These are phyloP conservation scores for Mamestra configurata DNA, from an alignment of 1,140 invertebrate species.

Conservation along the genomic window DNA sequence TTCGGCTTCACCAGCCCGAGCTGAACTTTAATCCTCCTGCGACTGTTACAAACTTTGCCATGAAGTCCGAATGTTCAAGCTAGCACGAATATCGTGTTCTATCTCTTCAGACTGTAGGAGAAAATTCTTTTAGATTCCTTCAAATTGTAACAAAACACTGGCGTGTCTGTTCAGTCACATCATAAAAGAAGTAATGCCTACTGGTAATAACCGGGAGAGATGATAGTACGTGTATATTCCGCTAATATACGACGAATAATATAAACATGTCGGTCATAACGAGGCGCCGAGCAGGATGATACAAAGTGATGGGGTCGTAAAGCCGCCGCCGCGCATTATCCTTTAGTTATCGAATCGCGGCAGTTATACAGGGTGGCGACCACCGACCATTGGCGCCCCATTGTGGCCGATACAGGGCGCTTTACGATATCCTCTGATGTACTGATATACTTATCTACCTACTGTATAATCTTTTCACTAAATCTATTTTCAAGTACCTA, in stretches of 20 bases:
- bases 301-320: constrained; percentile 9
- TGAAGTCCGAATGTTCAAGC: not conserved
- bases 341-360: not conserved
- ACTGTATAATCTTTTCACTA: not conserved
- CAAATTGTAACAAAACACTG: too few species aligned
- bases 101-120: too few species aligned
- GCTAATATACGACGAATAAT: not conserved
- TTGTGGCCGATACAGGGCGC: not conserved
- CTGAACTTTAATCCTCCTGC: not conserved
- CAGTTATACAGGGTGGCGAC: not conserved
- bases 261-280: constrained; percentile 1
- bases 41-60: not conserved
- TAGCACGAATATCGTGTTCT: too few species aligned
- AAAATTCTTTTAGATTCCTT: too few species aligned
- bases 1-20: not conserved
- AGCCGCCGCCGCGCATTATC: not conserved
- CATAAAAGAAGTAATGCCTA: too few species aligned
- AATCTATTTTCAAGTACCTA: too few species aligned
- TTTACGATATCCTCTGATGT: constrained; percentile 18
- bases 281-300: not conserved
- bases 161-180: too few species aligned
- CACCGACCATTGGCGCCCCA: not conserved
- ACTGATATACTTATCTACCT: not conserved
- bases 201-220: not conserved
- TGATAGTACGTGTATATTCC: not conserved